Evolutionary conservation across 2,797 vertebrate genomes (phyloP).

Genomic region (Moxostoma hubbsi): DNA sequence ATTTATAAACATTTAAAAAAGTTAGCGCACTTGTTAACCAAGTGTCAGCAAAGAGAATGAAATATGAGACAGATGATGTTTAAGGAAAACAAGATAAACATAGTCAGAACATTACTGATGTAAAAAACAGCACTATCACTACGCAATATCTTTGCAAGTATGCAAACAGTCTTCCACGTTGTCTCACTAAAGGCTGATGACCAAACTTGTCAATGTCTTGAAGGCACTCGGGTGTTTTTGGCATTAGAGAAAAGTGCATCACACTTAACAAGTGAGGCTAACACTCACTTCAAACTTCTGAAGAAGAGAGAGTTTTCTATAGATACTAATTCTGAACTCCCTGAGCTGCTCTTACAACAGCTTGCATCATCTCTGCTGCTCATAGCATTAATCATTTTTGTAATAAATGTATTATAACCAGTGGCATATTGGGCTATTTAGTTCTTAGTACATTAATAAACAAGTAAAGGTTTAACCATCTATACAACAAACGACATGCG

Average conservation of each 20-base stretch:
- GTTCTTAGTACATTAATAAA: slow-evolving; percentile 51
- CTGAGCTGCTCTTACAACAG: slow-evolving; percentile 6
- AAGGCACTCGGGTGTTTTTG: not conserved
- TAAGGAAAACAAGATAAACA: no score
- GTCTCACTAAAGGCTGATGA: not conserved
- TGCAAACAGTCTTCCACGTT: not conserved
- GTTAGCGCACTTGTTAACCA: no score
- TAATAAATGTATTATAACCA: slow-evolving; percentile 54
- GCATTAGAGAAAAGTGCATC: not conserved
- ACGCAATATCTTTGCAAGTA: not conserved
- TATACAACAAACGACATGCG: slow-evolving; percentile 43
- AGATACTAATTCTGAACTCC: slow-evolving; percentile 4
- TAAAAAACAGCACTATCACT: no score
- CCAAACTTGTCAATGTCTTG: not conserved
- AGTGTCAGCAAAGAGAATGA: no score
- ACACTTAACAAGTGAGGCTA: not conserved
- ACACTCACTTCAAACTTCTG: not conserved
- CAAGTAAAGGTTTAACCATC: slow-evolving; percentile 47
- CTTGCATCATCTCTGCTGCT: slow-evolving; percentile 35
- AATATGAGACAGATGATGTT: no score
- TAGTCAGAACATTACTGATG: no score
- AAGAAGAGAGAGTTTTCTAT: not conserved
- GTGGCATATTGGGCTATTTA: slow-evolving; percentile 46
- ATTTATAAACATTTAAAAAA: no score
- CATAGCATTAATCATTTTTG: slow-evolving; percentile 53